phyloP scores from a whole-genome alignment of 1,140 invertebrate genomes.

The Caenorhabditis tropicalis region DNA sequence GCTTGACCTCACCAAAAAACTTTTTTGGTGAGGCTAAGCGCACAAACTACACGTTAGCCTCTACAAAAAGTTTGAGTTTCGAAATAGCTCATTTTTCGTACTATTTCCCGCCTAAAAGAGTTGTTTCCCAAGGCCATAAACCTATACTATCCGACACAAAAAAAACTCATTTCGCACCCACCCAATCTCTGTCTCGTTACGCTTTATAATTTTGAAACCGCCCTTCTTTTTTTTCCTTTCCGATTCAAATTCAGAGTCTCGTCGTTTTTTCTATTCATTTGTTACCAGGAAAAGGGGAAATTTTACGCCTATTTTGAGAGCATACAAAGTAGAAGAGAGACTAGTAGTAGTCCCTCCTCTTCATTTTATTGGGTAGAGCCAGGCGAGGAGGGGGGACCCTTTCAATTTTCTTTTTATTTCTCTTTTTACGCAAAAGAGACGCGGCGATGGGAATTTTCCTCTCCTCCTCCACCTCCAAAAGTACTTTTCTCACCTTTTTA shows the following conservation, averaged over 20 bases:
- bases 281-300: not conserved
- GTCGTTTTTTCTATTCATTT: too few species aligned
- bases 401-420: not conserved
- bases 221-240: too few species aligned
- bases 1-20: too few species aligned
- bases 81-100: too few species aligned
- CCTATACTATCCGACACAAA: not conserved
- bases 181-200: slow-evolving; percentile 1
- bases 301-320: not conserved
- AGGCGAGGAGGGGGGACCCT: not conserved
- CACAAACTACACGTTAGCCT: too few species aligned
- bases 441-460: too few species aligned
- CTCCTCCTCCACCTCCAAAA: not conserved
- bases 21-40: not conserved
- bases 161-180: slow-evolving; percentile 41
- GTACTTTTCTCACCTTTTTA: slow-evolving; percentile 14
- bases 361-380: not conserved
- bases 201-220: slow-evolving; percentile 8
- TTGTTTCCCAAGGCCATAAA: slow-evolving; percentile 40
- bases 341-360: not conserved
- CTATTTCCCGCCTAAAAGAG: not conserved
- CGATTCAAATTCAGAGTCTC: too few species aligned
- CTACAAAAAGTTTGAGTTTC: too few species aligned
- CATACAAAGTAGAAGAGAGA: too few species aligned
- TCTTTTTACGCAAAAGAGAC: not conserved